These are phyloP conservation scores for Toxotes chatareus DNA, from an alignment of 2,113 vertebrate species.

Conservation along the genomic window DNA sequence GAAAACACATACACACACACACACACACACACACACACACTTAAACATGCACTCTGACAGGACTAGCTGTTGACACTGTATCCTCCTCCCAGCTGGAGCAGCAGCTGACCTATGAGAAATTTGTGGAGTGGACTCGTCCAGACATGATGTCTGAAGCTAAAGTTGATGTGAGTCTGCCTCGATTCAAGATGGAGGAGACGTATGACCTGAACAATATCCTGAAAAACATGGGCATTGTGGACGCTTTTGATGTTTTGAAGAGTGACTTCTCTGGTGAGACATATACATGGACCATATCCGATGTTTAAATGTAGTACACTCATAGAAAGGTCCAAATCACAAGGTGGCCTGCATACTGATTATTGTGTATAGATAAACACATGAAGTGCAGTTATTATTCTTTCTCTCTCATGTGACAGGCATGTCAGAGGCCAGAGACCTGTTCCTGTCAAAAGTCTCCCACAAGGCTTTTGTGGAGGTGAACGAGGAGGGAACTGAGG, in stretches of 20 bases:
- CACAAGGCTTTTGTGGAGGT: slow-evolving; percentile 93
- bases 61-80: background rate
- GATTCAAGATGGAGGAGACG: slow-evolving; percentile 86
- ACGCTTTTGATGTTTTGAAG: slow-evolving; percentile 77
- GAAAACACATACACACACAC: background rate
- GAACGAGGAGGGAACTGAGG: slow-evolving; percentile 92
- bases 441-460: slow-evolving; percentile 88
- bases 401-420: slow-evolving; percentile 69
- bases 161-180: slow-evolving; percentile 85
- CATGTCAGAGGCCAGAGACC: slow-evolving; percentile 85
- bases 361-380: too few relatives aligned
- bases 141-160: slow-evolving; percentile 79
- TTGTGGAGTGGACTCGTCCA: slow-evolving; percentile 84
- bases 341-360: too few relatives aligned
- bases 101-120: slow-evolving; percentile 83
- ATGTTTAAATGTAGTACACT: background rate
- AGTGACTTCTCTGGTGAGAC: slow-evolving; percentile 85
- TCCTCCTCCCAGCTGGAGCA: slow-evolving; percentile 82
- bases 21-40: background rate
- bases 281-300: background rate
- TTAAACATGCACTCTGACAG: background rate
- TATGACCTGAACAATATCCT: slow-evolving; percentile 85
- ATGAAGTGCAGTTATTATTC: too few relatives aligned
- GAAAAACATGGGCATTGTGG: slow-evolving; percentile 86
- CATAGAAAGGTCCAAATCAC: too few relatives aligned